These are phyloP conservation scores for Tiaroga cobitis DNA, from an alignment of 2,797 vertebrate species.

Conservation along the genomic window DNA sequence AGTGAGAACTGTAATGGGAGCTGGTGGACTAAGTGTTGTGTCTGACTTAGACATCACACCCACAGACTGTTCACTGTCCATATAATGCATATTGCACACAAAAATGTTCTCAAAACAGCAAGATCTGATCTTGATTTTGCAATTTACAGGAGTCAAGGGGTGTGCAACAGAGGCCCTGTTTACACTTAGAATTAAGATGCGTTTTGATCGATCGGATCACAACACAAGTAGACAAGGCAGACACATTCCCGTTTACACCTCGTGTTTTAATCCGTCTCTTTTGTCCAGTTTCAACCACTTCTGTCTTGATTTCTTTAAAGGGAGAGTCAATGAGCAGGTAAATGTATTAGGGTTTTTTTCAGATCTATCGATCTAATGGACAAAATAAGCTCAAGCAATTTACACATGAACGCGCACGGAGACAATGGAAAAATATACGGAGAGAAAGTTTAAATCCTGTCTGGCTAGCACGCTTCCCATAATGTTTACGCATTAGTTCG, in stretches of 20 bases:
- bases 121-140: background rate
- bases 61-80: background rate
- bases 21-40: constrained; percentile 39
- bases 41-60: constrained; percentile 42
- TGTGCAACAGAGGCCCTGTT: background rate
- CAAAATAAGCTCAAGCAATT: too few relatives aligned
- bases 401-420: too few relatives aligned
- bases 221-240: background rate
- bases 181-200: background rate
- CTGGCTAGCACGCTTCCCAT: too few relatives aligned
- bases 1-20: constrained; percentile 46
- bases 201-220: background rate
- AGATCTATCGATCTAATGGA: too few relatives aligned
- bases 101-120: background rate
- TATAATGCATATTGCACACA: constrained; percentile 10
- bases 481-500: too few relatives aligned
- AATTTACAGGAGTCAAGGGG: background rate
- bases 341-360: too few relatives aligned
- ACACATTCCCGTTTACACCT: background rate
- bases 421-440: too few relatives aligned
- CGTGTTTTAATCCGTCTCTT: background rate
- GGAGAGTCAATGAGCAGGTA: too few relatives aligned
- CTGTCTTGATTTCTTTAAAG: too few relatives aligned
- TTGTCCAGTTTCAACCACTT: too few relatives aligned
- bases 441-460: too few relatives aligned